These are phyloP conservation scores for Guaruba guarouba DNA, from an alignment of 2,113 vertebrate genomes.

Conservation along the genomic window DNA sequence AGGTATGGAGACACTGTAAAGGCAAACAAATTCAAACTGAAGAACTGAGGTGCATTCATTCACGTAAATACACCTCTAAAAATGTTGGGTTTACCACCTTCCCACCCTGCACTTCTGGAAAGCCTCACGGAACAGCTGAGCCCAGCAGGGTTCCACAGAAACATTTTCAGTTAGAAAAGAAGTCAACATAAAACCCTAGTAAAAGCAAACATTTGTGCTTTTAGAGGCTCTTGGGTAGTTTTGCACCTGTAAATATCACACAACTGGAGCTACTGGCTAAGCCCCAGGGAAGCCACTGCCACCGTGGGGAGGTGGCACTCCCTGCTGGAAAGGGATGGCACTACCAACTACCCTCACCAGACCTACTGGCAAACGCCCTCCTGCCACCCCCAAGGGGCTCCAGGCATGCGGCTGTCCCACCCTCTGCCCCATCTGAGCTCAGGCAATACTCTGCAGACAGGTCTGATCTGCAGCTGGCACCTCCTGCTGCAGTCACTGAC, in stretches of 20 bases:
- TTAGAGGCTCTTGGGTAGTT: neutral
- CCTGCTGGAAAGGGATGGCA: conserved; percentile 27
- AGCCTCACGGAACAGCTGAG: neutral
- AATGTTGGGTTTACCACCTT: neutral
- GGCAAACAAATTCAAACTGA: neutral
- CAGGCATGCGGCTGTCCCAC: neutral
- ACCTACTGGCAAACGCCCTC: neutral
- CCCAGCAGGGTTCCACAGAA: neutral
- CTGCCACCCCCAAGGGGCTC: neutral
- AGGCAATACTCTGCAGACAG: neutral
- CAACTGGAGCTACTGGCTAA: neutral
- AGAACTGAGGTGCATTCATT: neutral
- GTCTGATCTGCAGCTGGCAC: neutral
- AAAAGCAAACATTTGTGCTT: neutral
- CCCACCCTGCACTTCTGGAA: neutral
- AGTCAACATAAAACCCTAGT: neutral
- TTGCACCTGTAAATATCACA: neutral
- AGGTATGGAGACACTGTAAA: conserved; percentile 93
- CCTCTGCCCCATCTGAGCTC: neutral
- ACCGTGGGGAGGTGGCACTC: neutral
- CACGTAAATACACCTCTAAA: neutral
- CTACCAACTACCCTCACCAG: neutral
- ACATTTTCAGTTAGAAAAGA: neutral
- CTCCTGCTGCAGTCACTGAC: neutral
- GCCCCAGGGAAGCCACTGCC: neutral